These are phyloP conservation scores for Malaclemys terrapin DNA, from an alignment of 2,113 vertebrate species.

Conservation along the genomic window DNA sequence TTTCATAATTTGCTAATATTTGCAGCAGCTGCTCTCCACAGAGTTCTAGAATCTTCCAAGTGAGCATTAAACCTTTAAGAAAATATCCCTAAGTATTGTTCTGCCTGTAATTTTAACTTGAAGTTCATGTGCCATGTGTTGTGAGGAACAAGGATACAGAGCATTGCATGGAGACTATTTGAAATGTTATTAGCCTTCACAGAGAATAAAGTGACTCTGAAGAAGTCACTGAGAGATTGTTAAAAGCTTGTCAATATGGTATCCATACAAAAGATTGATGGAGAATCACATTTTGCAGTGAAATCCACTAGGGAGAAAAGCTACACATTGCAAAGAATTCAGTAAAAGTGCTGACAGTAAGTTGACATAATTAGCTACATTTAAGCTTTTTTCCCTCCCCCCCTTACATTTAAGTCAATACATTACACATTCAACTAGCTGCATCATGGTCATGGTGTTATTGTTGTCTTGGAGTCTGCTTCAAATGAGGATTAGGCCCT, in stretches of 20 bases:
- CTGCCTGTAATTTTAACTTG: constrained; percentile 10
- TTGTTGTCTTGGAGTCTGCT: neutral
- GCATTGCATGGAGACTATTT: neutral
- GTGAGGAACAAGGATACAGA: neutral
- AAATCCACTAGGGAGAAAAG: neutral
- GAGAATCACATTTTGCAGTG: neutral
- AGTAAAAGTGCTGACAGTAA: neutral
- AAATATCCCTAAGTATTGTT: neutral
- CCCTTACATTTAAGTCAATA: neutral
- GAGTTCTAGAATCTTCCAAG: constrained; percentile 8
- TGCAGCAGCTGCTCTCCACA: neutral
- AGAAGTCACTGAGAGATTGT: neutral
- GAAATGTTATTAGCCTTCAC: constrained; percentile 10
- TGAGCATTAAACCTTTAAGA: constrained; percentile 11
- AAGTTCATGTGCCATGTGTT: constrained; percentile 19
- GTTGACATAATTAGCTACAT: neutral
- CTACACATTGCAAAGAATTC: neutral
- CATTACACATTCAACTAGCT: neutral
- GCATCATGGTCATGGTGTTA: neutral
- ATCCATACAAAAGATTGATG: neutral
- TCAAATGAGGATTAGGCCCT: neutral
- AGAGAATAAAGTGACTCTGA: neutral
- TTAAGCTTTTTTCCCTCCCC: neutral
- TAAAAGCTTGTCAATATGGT: neutral
- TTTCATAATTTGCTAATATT: constrained; percentile 36